These are phyloP conservation scores for Zosterops japonicus DNA, from an alignment of 2,113 vertebrate species.

Conservation along the genomic window DNA sequence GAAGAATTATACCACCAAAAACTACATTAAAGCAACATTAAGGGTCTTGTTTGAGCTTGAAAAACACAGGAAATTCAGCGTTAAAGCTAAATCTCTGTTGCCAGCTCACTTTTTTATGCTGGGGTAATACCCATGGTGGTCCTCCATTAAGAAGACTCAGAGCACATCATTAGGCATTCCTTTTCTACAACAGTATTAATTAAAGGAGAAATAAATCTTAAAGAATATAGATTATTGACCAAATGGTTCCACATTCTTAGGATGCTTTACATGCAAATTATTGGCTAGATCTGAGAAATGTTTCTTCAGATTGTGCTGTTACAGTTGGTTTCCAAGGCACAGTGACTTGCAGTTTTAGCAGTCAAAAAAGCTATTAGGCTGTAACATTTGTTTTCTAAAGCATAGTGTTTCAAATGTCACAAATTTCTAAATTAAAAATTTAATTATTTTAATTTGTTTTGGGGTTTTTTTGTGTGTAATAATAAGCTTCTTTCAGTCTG, in stretches of 20 bases:
- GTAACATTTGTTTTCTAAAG: not conserved
- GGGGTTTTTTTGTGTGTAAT: not conserved
- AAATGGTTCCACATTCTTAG: not conserved
- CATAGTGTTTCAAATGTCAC: not conserved
- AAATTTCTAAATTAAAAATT: not conserved
- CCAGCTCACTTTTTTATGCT: slow-evolving; percentile 45
- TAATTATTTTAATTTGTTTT: not conserved
- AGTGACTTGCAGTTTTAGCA: slow-evolving; percentile 28
- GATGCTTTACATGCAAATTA: slow-evolving; percentile 9
- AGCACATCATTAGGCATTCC: not conserved
- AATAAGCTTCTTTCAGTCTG: not conserved
- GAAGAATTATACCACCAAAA: slow-evolving; percentile 64
- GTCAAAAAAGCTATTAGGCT: not conserved
- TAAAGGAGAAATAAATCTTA: slow-evolving; percentile 44
- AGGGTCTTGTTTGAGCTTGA: slow-evolving; percentile 44
- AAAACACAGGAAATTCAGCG: slow-evolving; percentile 28
- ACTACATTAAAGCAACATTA: slow-evolving; percentile 60
- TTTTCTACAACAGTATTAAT: not conserved
- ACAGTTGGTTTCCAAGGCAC: not conserved
- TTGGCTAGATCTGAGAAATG: not conserved
- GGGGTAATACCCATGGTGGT: not conserved
- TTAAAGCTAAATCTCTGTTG: slow-evolving; percentile 27
- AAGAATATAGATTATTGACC: slow-evolving; percentile 13
- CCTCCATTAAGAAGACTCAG: not conserved
- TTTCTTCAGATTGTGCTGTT: slow-evolving; percentile 8